A percentile compares a stretch with the other conserved stretches of the same genome.
Conservation (phyloP, 2,113 vertebrate species). For the Alexandromys fortis region DNA sequence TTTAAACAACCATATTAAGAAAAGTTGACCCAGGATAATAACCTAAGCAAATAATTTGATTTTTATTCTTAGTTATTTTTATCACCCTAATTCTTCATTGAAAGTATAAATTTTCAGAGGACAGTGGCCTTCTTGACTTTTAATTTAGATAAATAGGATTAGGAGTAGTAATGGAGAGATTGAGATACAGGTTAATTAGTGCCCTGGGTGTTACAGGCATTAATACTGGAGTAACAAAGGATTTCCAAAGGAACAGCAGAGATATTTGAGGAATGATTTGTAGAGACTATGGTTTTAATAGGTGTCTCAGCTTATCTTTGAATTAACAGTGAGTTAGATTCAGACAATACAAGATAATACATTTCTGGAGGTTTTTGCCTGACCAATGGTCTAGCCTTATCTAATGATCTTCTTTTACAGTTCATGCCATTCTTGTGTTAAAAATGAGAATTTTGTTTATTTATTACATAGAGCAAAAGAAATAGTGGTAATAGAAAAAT, state of each 20-base stretch:
- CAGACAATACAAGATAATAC: neutral
- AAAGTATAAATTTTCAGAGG: neutral
- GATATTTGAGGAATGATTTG: neutral
- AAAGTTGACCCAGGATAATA: neutral
- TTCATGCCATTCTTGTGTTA: neutral
- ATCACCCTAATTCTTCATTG: neutral
- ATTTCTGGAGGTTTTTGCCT: rapidly evolving
- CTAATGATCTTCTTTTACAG: neutral
- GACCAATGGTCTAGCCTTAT: no score
- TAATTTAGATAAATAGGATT: neutral
- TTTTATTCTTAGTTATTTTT: neutral
- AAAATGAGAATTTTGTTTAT: neutral
- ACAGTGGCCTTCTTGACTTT: neutral
- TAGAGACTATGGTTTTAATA: neutral
- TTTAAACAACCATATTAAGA: neutral
- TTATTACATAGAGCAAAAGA: neutral
- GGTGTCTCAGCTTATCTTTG: neutral
- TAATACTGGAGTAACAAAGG: neutral
- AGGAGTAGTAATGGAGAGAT: neutral
- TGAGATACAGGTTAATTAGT: neutral
- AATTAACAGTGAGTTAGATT: neutral
- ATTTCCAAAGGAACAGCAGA: neutral
- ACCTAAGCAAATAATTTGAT: neutral
- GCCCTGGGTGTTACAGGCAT: neutral
- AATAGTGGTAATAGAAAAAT: neutral